Conservation (phyloP, 2,888 invertebrate species). For the Harpalus rubripes region DNA sequence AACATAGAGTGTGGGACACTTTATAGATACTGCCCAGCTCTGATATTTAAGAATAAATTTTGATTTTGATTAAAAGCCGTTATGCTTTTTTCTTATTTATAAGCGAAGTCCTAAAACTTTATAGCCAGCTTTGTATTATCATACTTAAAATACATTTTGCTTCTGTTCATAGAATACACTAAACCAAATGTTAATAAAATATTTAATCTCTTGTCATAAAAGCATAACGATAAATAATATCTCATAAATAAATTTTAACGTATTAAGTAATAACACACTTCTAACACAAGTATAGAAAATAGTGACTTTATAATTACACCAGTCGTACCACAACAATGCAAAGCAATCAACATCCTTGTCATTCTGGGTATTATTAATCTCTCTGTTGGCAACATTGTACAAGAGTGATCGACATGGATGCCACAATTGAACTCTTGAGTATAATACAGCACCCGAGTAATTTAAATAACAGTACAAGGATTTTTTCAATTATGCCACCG, state of each 20-base stretch:
- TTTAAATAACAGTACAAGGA: constrained; percentile 55
- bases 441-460: constrained; percentile 43
- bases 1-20: too few species aligned
- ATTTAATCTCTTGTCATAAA: neutral
- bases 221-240: neutral
- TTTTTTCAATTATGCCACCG: constrained; percentile 53
- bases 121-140: too few species aligned
- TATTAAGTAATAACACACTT: neutral
- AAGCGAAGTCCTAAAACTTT: too few species aligned
- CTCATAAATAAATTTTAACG: neutral
- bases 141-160: neutral
- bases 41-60: too few species aligned
- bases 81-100: too few species aligned
- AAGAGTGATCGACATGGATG: constrained; percentile 26
- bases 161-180: neutral
- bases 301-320: neutral
- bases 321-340: neutral
- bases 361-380: constrained; percentile 22
- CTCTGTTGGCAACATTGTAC: constrained; percentile 21
- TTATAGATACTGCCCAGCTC: too few species aligned
- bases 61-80: too few species aligned
- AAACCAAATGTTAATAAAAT: neutral
- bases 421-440: constrained; percentile 45
- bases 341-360: constrained; percentile 30
- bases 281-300: neutral